Percentiles rank a stretch among this genome's conserved stretches.
Evolutionary conservation across 2,113 vertebrate species (phyloP).

Genomic region (Rhabdornis inornatus): DNA sequence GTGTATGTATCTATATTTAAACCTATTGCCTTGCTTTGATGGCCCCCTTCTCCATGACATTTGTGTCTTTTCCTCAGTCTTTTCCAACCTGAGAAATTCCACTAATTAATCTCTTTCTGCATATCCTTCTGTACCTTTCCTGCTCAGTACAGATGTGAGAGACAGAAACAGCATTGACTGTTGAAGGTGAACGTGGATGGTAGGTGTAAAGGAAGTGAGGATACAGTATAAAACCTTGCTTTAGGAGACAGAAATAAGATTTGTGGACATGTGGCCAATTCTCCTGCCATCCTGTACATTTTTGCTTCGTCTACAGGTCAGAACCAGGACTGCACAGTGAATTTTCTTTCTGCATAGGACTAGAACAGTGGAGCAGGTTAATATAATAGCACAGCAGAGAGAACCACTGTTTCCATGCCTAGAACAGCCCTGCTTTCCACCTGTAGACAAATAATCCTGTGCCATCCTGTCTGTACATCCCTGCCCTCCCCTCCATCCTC

Average conservation of each 20-base stretch:
- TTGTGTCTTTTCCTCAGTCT: background rate
- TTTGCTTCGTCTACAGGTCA: background rate
- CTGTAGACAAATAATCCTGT: fast-evolving
- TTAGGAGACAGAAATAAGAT: background rate
- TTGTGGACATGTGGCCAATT: background rate
- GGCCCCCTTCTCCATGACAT: background rate
- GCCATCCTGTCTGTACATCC: background rate
- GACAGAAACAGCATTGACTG: background rate
- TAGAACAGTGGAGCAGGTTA: background rate
- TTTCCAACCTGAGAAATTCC: background rate
- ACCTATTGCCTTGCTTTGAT: background rate
- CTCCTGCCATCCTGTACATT: background rate
- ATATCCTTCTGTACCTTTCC: background rate
- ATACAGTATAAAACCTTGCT: background rate
- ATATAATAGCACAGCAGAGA: background rate
- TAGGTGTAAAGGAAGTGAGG: background rate
- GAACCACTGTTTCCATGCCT: background rate
- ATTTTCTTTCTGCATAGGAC: background rate
- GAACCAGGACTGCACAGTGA: background rate
- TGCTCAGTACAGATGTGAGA: background rate
- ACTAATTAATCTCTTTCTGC: background rate
- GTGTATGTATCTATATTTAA: background rate
- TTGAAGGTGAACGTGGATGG: background rate
- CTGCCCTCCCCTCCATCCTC: background rate
- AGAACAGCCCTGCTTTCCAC: background rate